phyloP scores from a whole-genome alignment of 2,113 vertebrate species.

The Passerina amoena region DNA sequence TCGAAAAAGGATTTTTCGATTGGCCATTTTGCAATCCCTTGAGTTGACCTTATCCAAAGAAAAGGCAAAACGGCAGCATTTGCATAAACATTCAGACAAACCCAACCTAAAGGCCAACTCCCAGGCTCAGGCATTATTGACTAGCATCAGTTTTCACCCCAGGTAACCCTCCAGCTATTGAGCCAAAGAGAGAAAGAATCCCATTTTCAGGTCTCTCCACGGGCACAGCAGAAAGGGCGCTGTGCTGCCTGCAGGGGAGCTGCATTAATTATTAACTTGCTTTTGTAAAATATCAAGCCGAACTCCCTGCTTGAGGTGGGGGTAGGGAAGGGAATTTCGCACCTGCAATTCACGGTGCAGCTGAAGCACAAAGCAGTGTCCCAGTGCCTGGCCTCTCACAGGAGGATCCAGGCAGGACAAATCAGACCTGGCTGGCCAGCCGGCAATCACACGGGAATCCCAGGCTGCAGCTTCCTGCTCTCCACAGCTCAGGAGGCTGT shows the following conservation, averaged over 20 bases:
- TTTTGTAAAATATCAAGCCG: constrained; percentile 56
- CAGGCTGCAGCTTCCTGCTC: neutral
- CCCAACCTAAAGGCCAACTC: neutral
- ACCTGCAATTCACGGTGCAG: neutral
- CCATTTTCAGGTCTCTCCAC: constrained; percentile 32
- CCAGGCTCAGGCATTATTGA: neutral
- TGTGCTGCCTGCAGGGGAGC: constrained; percentile 31
- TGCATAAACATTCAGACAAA: neutral
- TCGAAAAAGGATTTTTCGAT: neutral
- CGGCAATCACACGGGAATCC: neutral
- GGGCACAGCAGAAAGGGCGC: neutral
- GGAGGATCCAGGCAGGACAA: neutral
- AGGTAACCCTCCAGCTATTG: constrained; percentile 5
- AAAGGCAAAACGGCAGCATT: neutral
- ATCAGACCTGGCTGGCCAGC: neutral
- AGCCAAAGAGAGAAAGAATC: neutral
- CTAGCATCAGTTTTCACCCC: constrained; percentile 5
- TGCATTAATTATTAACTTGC: constrained; percentile 73
- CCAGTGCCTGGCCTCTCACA: neutral
- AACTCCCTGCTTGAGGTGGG: neutral
- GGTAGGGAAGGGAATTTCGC: neutral
- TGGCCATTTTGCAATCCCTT: neutral
- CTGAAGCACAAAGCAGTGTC: neutral
- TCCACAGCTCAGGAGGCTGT: neutral
- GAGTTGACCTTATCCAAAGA: neutral